Percentiles rank a stretch among this genome's conserved stretches.
Evolutionary conservation across 2,888 invertebrate species (phyloP).

Genomic region (Rhagonycha lutea): DNA sequence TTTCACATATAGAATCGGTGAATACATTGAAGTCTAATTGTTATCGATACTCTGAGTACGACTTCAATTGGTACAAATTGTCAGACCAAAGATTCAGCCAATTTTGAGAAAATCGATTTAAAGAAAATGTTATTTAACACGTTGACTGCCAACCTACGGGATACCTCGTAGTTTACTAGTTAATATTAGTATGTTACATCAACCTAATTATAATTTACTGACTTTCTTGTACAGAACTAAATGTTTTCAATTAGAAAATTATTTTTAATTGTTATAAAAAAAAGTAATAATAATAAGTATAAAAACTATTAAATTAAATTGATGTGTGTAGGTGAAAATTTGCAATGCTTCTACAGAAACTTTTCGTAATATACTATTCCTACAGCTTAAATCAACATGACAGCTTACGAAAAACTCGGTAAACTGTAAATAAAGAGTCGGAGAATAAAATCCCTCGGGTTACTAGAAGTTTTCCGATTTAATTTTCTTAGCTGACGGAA

Average conservation of each 20-base stretch:
- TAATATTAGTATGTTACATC: too few species aligned
- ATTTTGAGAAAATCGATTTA: too few species aligned
- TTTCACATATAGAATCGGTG: too few species aligned
- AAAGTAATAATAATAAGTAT: background rate
- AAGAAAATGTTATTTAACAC: too few species aligned
- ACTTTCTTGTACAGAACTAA: background rate
- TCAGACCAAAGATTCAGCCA: too few species aligned
- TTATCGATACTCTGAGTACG: too few species aligned
- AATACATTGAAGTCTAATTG: too few species aligned
- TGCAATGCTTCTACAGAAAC: constrained; percentile 7
- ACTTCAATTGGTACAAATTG: too few species aligned
- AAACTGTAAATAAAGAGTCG: constrained; percentile 14
- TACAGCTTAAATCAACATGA: constrained; percentile 19
- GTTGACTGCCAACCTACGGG: too few species aligned
- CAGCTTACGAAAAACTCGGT: constrained; percentile 11
- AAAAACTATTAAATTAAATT: constrained; percentile 8
- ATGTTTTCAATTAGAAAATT: background rate
- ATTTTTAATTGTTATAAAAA: background rate
- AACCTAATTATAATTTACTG: background rate
- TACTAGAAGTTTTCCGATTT: background rate
- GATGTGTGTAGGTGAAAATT: constrained; percentile 5
- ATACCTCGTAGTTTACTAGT: too few species aligned
- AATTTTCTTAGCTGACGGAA: background rate
- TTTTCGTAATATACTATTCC: constrained; percentile 14
- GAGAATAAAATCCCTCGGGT: constrained; percentile 9